Evolutionary conservation across 1,140 invertebrate species (phyloP).

Genomic region (Drosophila santomea): DNA sequence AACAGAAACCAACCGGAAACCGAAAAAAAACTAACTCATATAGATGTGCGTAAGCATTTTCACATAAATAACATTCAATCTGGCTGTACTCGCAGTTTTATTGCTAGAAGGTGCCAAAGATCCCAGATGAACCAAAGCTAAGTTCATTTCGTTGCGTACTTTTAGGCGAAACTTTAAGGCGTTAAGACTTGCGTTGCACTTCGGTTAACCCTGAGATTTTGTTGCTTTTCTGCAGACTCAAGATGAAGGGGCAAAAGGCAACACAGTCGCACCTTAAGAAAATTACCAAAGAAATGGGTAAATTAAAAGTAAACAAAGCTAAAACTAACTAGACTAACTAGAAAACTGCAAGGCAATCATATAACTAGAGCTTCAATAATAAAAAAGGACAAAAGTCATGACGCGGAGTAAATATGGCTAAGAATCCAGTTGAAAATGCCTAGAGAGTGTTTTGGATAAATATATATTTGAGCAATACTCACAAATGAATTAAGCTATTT

Average conservation of each 20-base stretch:
- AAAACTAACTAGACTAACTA: conserved; percentile 47
- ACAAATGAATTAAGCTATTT: conserved; percentile 56
- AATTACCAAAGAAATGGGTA: conserved; percentile 32
- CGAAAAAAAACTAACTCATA: conserved; percentile 28
- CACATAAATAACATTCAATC: conserved; percentile 41
- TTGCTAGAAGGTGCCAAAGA: conserved; percentile 49
- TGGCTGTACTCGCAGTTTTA: conserved; percentile 53
- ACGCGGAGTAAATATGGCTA: conserved; percentile 46
- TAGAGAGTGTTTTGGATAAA: conserved; percentile 74
- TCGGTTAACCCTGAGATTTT: conserved; percentile 35
- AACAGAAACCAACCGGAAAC: conserved; percentile 21
- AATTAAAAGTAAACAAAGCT: conserved; percentile 43
- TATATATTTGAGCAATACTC: conserved; percentile 66
- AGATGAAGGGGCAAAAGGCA: conserved; percentile 2
- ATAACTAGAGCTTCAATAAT: conserved; percentile 84
- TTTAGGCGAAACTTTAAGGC: conserved; percentile 38
- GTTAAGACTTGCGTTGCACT: conserved; percentile 37
- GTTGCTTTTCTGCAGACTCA: conserved; percentile 25
- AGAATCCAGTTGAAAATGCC: conserved; percentile 52
- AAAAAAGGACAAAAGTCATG: conserved; percentile 58
- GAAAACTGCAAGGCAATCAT: conserved; percentile 84
- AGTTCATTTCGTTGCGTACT: conserved; percentile 43
- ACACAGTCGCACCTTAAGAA: conserved; percentile 19
- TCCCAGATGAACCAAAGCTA: conserved; percentile 41
- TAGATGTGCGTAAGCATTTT: conserved; percentile 45